Evolutionary conservation across 2,797 vertebrate species (phyloP), one percentile per base, ranked within the genome.

Genomic region (Masticophis lateralis): DNA sequence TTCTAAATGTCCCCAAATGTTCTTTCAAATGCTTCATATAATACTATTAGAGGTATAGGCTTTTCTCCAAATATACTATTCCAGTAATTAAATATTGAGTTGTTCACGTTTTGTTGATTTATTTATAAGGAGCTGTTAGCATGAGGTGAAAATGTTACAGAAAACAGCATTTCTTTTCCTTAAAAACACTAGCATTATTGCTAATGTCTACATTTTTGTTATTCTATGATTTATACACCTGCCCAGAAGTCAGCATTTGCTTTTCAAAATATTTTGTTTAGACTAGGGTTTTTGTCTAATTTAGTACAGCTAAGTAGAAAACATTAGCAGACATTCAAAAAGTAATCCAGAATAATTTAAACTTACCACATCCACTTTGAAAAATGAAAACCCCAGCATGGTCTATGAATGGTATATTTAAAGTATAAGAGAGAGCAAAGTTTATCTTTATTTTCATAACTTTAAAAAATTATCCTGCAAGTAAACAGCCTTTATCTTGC

Each of bases 401-500:
- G 97, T 97, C 96, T 97, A 98, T 94, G 94, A 97, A 97, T 95
- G 96, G 96, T 96, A 97, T 97, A 96, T 97, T 97, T 94, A 96
- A 98, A 97, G 96, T 97, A 25, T 47, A 97, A 96, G 95, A 98
- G 97, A 98, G 97, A 98, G 97, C 97, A 98, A 96, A 98, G 97
- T 96, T 98, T 86, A 98, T 97, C 97, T 98, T 98, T 97, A 98
- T 98, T 98, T 97, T 97, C 96, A 96, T 96, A 97, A 97, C 96
- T 95, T 96, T 0, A 97, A 98, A 97, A 93, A 97, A 69, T 94
- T 97, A 95, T 97, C 95, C 94, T 97, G 97, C 97, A 97, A 95
- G 96, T 96, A 97, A 98, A 97, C 97, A 98, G 96, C 97, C 97
- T 98, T 98, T 97, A 98, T 97, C 97, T 97, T 97, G 98, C 97